A percentile compares a stretch with the other conserved stretches of the same genome.
Evolutionary conservation across 2,113 vertebrate genomes (phyloP).

Genomic region (Ceyx cyanopectus): DNA sequence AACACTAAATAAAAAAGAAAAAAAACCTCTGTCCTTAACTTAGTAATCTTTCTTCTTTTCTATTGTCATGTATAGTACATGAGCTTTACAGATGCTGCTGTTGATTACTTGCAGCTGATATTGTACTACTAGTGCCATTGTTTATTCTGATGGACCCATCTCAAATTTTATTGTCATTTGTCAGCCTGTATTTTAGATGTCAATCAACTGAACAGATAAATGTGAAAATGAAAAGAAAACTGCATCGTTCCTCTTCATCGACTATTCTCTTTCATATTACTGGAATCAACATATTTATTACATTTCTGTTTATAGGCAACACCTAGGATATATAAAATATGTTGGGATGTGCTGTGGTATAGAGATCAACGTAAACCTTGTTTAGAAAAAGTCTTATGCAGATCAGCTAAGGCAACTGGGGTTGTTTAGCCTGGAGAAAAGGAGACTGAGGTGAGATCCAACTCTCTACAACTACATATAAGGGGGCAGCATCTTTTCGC

Average conservation of each 20-base stretch:
- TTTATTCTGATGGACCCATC: neutral
- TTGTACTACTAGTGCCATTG: neutral
- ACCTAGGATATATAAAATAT: neutral
- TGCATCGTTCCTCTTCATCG: neutral
- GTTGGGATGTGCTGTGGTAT: neutral
- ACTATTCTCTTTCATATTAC: neutral
- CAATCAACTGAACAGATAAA: neutral
- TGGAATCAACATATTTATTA: neutral
- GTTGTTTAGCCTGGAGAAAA: neutral
- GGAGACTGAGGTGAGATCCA: neutral
- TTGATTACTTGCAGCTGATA: neutral
- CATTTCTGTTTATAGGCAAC: neutral
- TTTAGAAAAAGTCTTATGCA: neutral
- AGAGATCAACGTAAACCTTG: neutral
- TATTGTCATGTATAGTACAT: neutral
- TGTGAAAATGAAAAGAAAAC: neutral
- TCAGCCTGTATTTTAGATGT: neutral
- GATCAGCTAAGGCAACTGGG: neutral
- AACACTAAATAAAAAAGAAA: neutral
- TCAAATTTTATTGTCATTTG: neutral
- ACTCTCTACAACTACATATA: neutral
- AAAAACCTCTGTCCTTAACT: neutral
- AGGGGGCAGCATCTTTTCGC: neutral
- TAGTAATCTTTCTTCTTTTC: neutral
- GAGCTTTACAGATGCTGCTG: neutral